Base-by-base conservation (phyloP, 2,113 vertebrate species). In the Planiliza haematocheilus region DNA sequence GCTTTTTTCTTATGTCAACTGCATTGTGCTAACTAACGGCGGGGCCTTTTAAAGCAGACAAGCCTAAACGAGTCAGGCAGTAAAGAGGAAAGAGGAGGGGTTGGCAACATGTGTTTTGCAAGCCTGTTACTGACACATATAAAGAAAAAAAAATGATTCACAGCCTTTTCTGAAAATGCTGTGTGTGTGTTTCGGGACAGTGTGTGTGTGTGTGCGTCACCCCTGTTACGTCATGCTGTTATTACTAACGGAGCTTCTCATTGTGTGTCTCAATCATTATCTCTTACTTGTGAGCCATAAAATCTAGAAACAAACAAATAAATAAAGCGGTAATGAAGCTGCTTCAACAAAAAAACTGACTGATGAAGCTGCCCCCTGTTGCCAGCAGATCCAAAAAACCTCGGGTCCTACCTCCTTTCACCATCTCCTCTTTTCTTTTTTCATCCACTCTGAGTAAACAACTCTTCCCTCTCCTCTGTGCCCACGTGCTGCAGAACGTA, bases 1-100 rank as follows among this genome's bases (percentile, higher is more conserved):
- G 61, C 53, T n/a, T n/a, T n/a, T n/a, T 77, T 74, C 56, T 74
- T 34, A 69, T 81, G 74, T 82, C 80, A 65, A 24, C 58, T 67
- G 16, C 48, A 30, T 58, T 58, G n/a, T n/a, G n/a, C n/a, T n/a
- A n/a, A n/a, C n/a, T n/a, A n/a, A n/a, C n/a, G n/a, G n/a, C n/a
- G n/a, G n/a, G n/a, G n/a, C n/a, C n/a, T 30, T 74, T 55, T 50
- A 52, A 48, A 81, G 64, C 53, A 68, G 77, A 64, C 78, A 52
- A 74, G 85, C 49, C 66, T 21, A 12, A 74, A 75, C 84, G 75
- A 34, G 68, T 55, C 70, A 30, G 45, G 50, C 66, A 67, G 66
- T 48, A 1, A 21, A 4, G 36, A 58, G 39, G 52, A 14, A 16
- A 52, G 3, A 17, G 41, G 38, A 30, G 39, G 17, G 43, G 43